Evolutionary conservation across 2,888 invertebrate genomes (phyloP).

Genomic region (Drosophila algonquin): DNA sequence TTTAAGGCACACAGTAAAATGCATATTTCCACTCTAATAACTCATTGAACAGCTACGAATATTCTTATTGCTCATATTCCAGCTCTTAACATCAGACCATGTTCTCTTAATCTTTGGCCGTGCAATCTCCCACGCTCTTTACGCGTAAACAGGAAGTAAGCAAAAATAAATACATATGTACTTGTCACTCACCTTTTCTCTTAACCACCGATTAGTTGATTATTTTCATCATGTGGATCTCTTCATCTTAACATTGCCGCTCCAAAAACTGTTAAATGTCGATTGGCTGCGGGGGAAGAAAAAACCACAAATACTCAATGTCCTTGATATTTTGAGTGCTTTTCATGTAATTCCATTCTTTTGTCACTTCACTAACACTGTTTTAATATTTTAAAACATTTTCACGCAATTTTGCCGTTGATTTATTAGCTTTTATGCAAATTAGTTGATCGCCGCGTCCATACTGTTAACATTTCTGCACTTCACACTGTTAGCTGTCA

Average conservation of each 20-base stretch:
- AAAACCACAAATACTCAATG: background rate
- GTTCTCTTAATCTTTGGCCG: background rate
- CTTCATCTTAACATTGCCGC: background rate
- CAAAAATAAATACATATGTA: background rate
- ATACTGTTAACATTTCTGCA: background rate
- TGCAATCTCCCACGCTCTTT: background rate
- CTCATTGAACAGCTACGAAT: background rate
- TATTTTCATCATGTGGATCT: background rate
- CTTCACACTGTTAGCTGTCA: background rate
- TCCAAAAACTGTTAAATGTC: background rate
- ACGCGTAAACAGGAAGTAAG: background rate
- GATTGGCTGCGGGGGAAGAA: background rate
- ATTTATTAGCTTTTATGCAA: background rate
- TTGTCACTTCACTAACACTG: background rate
- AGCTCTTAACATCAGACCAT: background rate
- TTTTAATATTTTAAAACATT: background rate
- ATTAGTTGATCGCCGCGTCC: background rate
- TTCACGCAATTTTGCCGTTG: background rate
- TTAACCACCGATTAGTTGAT: background rate
- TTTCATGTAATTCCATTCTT: background rate
- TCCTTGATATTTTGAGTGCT: background rate
- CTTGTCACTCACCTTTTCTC: background rate
- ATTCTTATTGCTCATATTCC: background rate
- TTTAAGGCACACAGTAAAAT: background rate
- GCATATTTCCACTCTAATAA: background rate